Base-by-base conservation (phyloP, 2,113 vertebrate species). In the Neomonachus schauinslandi region DNA sequence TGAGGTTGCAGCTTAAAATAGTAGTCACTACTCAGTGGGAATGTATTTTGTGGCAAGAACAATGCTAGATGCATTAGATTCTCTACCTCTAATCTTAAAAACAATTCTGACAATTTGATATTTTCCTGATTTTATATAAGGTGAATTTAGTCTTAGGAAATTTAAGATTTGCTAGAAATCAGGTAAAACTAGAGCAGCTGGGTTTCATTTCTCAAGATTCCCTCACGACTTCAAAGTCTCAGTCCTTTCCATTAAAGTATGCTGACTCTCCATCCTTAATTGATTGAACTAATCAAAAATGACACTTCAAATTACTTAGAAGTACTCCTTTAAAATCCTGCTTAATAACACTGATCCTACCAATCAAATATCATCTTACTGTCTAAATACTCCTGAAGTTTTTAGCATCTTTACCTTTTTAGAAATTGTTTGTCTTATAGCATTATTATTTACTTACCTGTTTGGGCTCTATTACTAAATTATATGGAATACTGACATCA, bases 201-300 rank as follows among this genome's bases (percentile, higher is more conserved):
- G 13, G 10, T 94, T 84, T 94, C 36, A 80, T 51, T 97, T 51
- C 46, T 96, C 42, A 42, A 82, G 1, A 3, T 94, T 84, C 94
- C 24, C 49, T 89, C 2, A 82, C 69, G 65, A 92, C 46, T 76
- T 39, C 53, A 61, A 71, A 65, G 5, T 77, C 8, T 89, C 81
- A 80, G 65, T 67, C 77, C 16, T 95, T 97, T 65, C 61, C 9
- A 53, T 55, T 87, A 74, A 91, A 95, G 15, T 80, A n/a, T 55
- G 28, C 72, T 76, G 63, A 92, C 22, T 87, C 39, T 96, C 46
- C 77, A 28, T 87, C 71, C 24, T 76, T 96, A 87, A 88, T 67
- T 92, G 36, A 83, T 57, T 94, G 65, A 93, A 80, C 59, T 97
- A 88, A 82, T 92, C 24, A 95, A 77, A 55, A 89, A 61, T 83